Base-by-base conservation (phyloP, 2,888 invertebrate species). In the Danaus chrysippus region DNA sequence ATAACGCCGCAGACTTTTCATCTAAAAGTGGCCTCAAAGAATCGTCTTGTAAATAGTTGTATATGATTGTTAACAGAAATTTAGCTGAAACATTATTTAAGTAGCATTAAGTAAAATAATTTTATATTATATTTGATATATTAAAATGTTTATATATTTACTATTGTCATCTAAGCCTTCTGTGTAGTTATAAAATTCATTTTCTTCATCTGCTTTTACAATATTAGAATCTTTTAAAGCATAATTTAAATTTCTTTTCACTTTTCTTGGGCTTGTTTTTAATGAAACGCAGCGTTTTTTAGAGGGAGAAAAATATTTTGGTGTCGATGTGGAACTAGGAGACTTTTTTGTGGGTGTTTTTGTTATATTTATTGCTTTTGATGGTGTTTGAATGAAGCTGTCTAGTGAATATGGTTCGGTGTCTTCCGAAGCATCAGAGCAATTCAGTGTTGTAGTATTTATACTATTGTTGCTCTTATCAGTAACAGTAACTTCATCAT, bases 141-240 rank as follows among this genome's bases (percentile, higher is more conserved):
- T 44, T 46, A 13, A n/a, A 10, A 46, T 15, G n/a, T 49, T n/a
- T 49, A 2, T 17, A 17, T 17, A 73, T 85, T 83, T 76, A 90
- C 90, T 87, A 70, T 84, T 87, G 63, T 88, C 86, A 81, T 89
- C 86, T 66, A 78, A 71, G 10, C 73, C 78, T 41, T 73, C 61
- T 66, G 73, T 74, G 54, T 74, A 73, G 56, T 71, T 62, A 42
- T 46, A 57, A 59, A 77, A 77, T 63, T 72, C 66, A 17, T 68
- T 60, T 34, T 66, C 62, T 58, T 56, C 44, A 41, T 56, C 12
- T 15, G 58, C 54, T 58, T 23, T 13, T 17, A 19, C 17, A 10
- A 43, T 57, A 23, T 12, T 19, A 66, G 23, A 17, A 56, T 66
- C 62, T 52, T 61, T 65, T 23, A 75, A 71, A 10, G 75, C 67